phyloP scores from a whole-genome alignment of 2,113 vertebrate genomes.

The Mirza zaza region DNA sequence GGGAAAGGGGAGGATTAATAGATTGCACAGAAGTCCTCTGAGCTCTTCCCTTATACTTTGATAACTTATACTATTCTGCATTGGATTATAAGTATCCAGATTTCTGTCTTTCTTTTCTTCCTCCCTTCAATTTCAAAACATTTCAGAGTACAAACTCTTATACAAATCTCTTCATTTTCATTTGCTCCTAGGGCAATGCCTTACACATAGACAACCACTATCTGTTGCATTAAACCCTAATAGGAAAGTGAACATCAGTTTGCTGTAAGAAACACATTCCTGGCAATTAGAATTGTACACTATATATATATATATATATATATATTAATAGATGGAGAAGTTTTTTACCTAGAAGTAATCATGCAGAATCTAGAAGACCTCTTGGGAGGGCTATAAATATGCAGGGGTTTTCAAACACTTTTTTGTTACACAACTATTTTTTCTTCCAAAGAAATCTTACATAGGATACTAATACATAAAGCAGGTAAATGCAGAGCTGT shows the following conservation, averaged over 20 bases:
- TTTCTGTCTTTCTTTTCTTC: conserved; percentile 10
- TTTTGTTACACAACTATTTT: not conserved
- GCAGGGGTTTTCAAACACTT: not conserved
- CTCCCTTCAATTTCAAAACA: not conserved
- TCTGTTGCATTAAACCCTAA: not conserved
- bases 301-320: not conserved
- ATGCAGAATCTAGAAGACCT: not conserved
- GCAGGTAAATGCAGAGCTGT: not conserved
- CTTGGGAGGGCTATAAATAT: not conserved
- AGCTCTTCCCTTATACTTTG: not conserved
- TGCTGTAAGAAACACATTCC: not conserved
- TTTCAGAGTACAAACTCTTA: not conserved
- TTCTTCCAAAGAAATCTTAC: not conserved
- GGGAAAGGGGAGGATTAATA: not conserved
- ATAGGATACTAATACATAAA: not conserved
- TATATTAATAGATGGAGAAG: not conserved
- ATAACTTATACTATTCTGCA: not conserved
- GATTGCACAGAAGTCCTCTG: not conserved
- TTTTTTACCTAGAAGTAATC: conserved; percentile 20
- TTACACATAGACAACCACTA: not conserved
- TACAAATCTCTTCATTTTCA: not conserved
- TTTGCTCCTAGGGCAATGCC: not conserved
- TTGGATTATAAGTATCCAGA: not conserved
- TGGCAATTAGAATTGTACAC: not conserved
- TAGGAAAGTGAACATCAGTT: not conserved